phyloP scores from a whole-genome alignment of 1,140 invertebrate genomes.

The Drosophila ironensis region DNA sequence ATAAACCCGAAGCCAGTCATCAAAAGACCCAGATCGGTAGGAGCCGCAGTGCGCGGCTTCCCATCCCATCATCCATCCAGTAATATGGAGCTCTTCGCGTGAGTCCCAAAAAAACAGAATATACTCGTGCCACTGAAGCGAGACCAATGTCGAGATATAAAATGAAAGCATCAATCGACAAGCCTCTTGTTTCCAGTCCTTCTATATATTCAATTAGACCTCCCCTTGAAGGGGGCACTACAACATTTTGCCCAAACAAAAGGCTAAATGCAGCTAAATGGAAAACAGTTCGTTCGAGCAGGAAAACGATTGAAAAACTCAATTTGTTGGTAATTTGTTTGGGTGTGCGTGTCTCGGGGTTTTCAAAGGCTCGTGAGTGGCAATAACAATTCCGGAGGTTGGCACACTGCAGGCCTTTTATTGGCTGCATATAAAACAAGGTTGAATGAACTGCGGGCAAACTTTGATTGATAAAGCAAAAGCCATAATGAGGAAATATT shows the following conservation, averaged over 20 bases:
- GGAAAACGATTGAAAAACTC: constrained; percentile 56
- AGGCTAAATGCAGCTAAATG: constrained; percentile 40
- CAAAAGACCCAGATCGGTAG: not conserved
- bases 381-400: constrained; percentile 44
- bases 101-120: constrained; percentile 33
- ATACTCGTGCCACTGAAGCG: constrained; percentile 20
- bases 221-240: not conserved
- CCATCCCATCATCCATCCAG: not conserved
- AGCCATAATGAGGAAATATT: constrained; percentile 14
- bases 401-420: constrained; percentile 30
- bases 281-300: constrained; percentile 34
- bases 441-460: constrained; percentile 41
- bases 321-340: constrained; percentile 61
- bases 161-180: constrained; percentile 15
- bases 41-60: constrained; percentile 2
- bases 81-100: constrained; percentile 65
- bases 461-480: constrained; percentile 37
- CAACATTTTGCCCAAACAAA: constrained; percentile 38
- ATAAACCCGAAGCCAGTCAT: not conserved
- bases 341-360: constrained; percentile 23
- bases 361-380: constrained; percentile 1
- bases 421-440: constrained; percentile 26
- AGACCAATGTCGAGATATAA: constrained; percentile 7
- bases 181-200: constrained; percentile 16
- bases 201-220: constrained; percentile 57